Base-by-base conservation (phyloP, 2,113 vertebrate species). In the Brachypteracias leptosomus region DNA sequence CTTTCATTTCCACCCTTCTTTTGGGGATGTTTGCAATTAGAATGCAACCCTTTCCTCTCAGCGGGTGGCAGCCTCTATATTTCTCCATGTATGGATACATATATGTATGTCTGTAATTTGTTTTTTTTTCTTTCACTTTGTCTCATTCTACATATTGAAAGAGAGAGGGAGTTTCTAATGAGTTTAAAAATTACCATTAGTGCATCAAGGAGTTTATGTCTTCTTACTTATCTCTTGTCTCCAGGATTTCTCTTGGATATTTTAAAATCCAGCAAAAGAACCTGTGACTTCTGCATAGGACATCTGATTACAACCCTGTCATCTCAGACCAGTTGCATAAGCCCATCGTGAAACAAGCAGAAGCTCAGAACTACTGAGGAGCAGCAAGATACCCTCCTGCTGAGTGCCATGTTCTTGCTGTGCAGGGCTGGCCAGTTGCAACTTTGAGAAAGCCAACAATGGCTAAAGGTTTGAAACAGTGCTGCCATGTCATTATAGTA, bases 301-400 rank as follows among this genome's bases (percentile, higher is more conserved):
- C 4, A 14, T 8, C 6, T 25, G n/a, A 66, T 62, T 55, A 40
- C 20, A 76, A 44, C 25, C 33, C 24, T 35, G 47, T 74, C 59
- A 52, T 44, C 42, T 87, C 49, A 61, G 66, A 15, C 15, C 16
- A 40, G 33, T 38, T 59, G 51, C 61, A 67, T 11, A 29, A 81
- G 28, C 19, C 33, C 0, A 1, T 33, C 0, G 0, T 24, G 61
- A 63, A 87, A 38, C 9, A 51, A 26, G 57, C 29, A 87, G 52
- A 55, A 72, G 57, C 40, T 54, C 71, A 68, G 54, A 79, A 49
- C 24, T 14, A 16, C 20, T 14, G 40, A 66, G 57, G 29, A 80
- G 10, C 51, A 35, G 38, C 46, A 24, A 24, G 79, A 31, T 12
- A 35, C 28, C 13, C 28, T 54, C 2, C 44, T 36, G n/a, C 67